Evolutionary conservation across 1,140 invertebrate species (phyloP), one percentile per base, ranked within the genome.

Genomic region (Stegodyphus mimosarum): DNA sequence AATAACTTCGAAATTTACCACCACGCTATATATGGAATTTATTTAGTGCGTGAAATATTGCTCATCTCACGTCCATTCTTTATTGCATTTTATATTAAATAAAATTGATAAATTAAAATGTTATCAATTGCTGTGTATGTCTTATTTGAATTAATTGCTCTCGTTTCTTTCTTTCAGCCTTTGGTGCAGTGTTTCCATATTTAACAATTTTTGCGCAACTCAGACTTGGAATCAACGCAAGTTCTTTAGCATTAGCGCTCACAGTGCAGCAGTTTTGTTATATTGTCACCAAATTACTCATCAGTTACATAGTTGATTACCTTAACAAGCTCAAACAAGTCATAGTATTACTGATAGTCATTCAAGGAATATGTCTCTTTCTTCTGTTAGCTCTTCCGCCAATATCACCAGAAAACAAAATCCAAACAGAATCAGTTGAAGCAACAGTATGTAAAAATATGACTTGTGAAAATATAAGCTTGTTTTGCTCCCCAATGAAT

Each of bases 111-210:
- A 1, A 33, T 33, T 33, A 1, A 33, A 1, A 1, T 33, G 33
- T 33, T 33, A 33, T 33, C 33, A 33, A 33, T 33, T 33, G 33
- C 33, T 33, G 3, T 1, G 3, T 33, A 3, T 33, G 33, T 33
- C 33, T 33, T 33, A 33, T 33, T 33, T 33, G 33, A 33, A 33
- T 33, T 33, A 33, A 33, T 33, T 33, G 33, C 33, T 51, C 17
- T n/a, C 1, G 3, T 77, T 64, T 51, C 7, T 51, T 52, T 11
- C 53, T 69, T 49, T 1, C 18, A 86, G 83, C 72, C 63, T 76
- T 90, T 48, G 89, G 89, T 9, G 88, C 87, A 66, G 84, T 91
- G 11, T 52, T 90, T 10, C 90, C 91, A 7, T 91, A 89, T 78
- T 85, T 91, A 10, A 63, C 89, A 5, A 72, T 90, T 2, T 89